A percentile compares a stretch with the other conserved stretches of the same genome.
These are phyloP conservation scores for Gymnocephalus cernua DNA, from an alignment of 2,113 vertebrate genomes.

Conservation along the genomic window DNA sequence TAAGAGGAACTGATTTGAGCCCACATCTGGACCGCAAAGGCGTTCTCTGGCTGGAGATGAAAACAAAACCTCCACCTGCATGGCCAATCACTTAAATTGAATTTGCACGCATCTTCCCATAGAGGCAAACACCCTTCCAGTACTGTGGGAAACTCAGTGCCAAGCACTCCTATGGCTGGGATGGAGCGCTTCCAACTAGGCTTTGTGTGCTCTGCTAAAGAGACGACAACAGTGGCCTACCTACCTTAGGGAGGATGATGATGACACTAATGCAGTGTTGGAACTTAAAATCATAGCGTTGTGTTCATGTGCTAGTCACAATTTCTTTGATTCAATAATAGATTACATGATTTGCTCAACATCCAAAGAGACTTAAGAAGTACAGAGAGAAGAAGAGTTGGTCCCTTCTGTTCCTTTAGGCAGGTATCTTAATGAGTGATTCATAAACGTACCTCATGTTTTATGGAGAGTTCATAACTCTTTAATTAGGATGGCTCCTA, in stretches of 20 bases:
- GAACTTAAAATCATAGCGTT: background rate
- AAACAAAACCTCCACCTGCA: background rate
- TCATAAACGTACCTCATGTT: slow-evolving; percentile 49
- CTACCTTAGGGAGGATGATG: background rate
- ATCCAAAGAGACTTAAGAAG: background rate
- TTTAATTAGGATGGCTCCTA: slow-evolving; percentile 42
- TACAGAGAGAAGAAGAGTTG: background rate
- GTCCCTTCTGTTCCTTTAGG: slow-evolving; percentile 15
- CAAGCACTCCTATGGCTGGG: background rate
- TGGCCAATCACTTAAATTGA: slow-evolving; percentile 3
- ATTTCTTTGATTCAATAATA: background rate
- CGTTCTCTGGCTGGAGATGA: background rate
- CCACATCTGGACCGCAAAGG: slow-evolving; percentile 3
- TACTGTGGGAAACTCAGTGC: background rate
- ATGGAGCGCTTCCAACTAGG: background rate
- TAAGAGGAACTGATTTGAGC: background rate
- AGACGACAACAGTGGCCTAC: background rate
- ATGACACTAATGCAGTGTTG: background rate
- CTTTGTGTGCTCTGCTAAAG: background rate
- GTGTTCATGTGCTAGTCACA: background rate
- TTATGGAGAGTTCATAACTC: slow-evolving; percentile 44
- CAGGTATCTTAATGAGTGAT: slow-evolving; percentile 30
- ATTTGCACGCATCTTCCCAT: slow-evolving; percentile 10
- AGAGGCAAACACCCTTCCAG: background rate
- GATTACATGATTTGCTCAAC: slow-evolving; percentile 1